A percentile compares a stretch with the other conserved stretches of the same genome.
Evolutionary conservation across 1,140 invertebrate genomes (phyloP).

Genomic region (Phenacoccus solenopsis): DNA sequence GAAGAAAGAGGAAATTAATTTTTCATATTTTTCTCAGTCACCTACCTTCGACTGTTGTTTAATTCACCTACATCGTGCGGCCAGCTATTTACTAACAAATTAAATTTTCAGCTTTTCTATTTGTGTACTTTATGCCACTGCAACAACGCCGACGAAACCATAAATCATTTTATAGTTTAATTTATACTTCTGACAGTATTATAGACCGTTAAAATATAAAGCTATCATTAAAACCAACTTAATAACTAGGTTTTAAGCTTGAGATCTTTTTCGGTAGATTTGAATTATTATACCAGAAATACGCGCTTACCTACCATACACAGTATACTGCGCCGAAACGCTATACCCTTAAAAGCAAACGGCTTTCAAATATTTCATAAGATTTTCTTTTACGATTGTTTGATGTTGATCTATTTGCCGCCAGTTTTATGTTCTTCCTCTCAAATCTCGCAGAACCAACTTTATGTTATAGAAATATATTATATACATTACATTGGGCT

Average conservation of each 20-base stretch:
- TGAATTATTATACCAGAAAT: background rate
- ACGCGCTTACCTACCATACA: background rate
- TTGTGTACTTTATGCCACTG: background rate
- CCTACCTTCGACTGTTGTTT: no score
- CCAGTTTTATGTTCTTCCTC: background rate
- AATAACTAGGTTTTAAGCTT: slow-evolving; percentile 2
- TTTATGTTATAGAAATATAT: no score
- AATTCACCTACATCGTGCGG: no score
- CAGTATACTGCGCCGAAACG: background rate
- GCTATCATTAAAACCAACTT: slow-evolving; percentile 2
- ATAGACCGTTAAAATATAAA: slow-evolving; percentile 3
- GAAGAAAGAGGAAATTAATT: no score
- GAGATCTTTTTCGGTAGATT: background rate
- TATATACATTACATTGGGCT: no score
- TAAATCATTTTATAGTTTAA: slow-evolving; percentile 4
- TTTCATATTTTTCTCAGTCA: no score
- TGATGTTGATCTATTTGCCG: background rate
- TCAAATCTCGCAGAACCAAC: no score
- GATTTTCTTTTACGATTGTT: background rate
- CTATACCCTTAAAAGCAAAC: background rate
- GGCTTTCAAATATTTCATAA: background rate
- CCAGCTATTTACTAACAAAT: no score
- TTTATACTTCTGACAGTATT: slow-evolving; percentile 3
- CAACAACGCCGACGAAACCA: no score
- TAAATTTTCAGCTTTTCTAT: no score